Conservation (phyloP, 2,888 invertebrate species). For the Eurytoma adleriae region DNA sequence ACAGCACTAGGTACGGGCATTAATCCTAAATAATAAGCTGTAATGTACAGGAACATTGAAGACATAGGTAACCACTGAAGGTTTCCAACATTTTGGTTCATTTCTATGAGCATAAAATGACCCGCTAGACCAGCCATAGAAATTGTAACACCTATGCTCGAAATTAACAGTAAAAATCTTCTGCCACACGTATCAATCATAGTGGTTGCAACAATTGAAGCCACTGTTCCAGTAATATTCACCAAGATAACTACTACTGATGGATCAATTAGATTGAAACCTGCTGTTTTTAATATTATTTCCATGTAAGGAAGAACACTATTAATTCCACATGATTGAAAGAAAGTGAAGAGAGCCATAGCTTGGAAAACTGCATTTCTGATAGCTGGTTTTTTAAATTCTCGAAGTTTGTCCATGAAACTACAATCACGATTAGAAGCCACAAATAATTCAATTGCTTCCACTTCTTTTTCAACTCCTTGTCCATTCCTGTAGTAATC, state of each 20-base stretch:
- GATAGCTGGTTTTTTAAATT: constrained; percentile 14
- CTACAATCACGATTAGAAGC: not conserved
- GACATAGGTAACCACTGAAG: constrained; percentile 36
- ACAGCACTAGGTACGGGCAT: constrained; percentile 65
- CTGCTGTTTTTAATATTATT: constrained; percentile 64
- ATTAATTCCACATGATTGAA: constrained; percentile 68
- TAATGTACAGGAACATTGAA: constrained; percentile 37
- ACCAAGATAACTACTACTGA: constrained; percentile 66
- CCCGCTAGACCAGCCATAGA: constrained; percentile 50
- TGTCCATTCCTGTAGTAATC: constrained; percentile 47
- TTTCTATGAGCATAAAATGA: constrained; percentile 59
- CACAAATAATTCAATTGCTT: constrained; percentile 47
- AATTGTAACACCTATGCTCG: constrained; percentile 63
- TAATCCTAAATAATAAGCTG: constrained; percentile 42
- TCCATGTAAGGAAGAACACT: constrained; percentile 69
- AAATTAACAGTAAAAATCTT: constrained; percentile 63
- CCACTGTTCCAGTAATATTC: constrained; percentile 60
- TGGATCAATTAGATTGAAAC: constrained; percentile 63
- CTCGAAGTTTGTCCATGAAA: constrained; percentile 24
- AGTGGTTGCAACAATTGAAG: constrained; percentile 62
- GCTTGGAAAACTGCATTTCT: constrained; percentile 63
- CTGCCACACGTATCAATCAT: constrained; percentile 69
- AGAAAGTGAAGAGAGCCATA: constrained; percentile 63
- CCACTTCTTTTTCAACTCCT: constrained; percentile 40
- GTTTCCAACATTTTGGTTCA: not conserved